Evolutionary conservation across 2,113 vertebrate genomes (phyloP).

Genomic region (Takifugu flavidus): DNA sequence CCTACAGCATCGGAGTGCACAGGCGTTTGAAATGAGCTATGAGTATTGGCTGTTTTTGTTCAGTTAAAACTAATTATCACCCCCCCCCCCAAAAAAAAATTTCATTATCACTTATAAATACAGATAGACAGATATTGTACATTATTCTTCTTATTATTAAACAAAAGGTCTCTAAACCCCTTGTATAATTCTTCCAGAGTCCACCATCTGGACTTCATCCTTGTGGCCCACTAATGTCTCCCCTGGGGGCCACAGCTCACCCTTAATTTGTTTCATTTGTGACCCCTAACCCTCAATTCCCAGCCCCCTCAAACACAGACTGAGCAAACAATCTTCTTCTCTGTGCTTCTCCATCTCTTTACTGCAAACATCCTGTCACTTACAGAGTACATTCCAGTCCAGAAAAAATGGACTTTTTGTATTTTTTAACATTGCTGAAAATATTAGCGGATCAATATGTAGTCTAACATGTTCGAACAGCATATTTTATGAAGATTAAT

Average conservation of each 20-base stretch:
- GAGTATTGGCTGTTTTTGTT: no score
- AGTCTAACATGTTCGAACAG: neutral
- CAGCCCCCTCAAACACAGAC: conserved; percentile 52
- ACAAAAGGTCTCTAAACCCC: conserved; percentile 27
- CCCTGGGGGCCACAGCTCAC: conserved; percentile 63
- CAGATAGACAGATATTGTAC: no score
- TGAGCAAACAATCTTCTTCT: conserved; percentile 52
- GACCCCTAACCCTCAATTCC: conserved; percentile 52
- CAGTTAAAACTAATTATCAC: no score
- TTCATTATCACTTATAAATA: no score
- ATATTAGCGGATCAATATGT: neutral
- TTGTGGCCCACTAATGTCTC: conserved; percentile 64
- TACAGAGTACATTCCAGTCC: neutral
- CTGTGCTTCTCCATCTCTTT: conserved; percentile 24
- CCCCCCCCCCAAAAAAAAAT: no score
- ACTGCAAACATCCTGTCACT: conserved; percentile 19
- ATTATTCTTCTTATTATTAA: no score
- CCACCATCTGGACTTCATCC: conserved; percentile 73
- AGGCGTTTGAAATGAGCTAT: no score
- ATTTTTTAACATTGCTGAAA: conserved; percentile 3
- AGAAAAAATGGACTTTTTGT: no score
- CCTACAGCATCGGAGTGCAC: no score
- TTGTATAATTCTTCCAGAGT: conserved; percentile 33
- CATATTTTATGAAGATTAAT: neutral
- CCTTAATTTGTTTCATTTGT: conserved; percentile 78